Percentiles rank a stretch among this genome's conserved stretches.
Conservation (phyloP, 2,888 invertebrate genomes). For the Opisthograptis luteolata region DNA sequence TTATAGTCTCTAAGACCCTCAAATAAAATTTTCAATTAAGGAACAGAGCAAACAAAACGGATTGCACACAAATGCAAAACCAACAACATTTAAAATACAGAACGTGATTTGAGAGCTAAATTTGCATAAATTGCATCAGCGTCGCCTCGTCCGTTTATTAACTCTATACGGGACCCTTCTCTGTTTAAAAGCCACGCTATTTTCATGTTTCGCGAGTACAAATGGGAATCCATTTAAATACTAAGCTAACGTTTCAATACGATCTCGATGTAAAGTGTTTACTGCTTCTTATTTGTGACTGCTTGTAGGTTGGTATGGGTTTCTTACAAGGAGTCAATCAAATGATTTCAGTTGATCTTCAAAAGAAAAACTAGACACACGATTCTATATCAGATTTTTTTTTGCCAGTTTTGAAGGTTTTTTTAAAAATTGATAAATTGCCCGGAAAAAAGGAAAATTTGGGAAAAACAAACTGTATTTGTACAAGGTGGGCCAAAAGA, state of each 20-base stretch:
- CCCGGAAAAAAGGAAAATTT: too few species aligned
- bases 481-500: too few species aligned
- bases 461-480: too few species aligned
- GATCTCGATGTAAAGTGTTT: constrained; percentile 63
- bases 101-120: constrained; percentile 27
- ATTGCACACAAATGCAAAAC: constrained; percentile 24
- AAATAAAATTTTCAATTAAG: constrained; percentile 18
- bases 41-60: constrained; percentile 14
- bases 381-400: too few species aligned
- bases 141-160: constrained; percentile 57
- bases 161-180: constrained; percentile 70
- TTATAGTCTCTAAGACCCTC: constrained; percentile 2
- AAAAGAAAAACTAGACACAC: background rate
- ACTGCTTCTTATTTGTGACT: constrained; percentile 45
- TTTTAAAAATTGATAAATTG: too few species aligned
- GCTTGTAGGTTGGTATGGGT: too few species aligned
- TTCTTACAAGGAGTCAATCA: too few species aligned
- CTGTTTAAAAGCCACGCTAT: constrained; percentile 83
- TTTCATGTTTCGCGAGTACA: constrained; percentile 83
- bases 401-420: too few species aligned
- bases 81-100: constrained; percentile 23
- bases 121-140: constrained; percentile 55
- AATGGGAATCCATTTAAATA: constrained; percentile 85
- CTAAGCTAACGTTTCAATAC: constrained; percentile 81
- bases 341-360: too few species aligned